Base-by-base conservation (phyloP, 1,140 invertebrate species). In the Trichonephila inaurata region DNA sequence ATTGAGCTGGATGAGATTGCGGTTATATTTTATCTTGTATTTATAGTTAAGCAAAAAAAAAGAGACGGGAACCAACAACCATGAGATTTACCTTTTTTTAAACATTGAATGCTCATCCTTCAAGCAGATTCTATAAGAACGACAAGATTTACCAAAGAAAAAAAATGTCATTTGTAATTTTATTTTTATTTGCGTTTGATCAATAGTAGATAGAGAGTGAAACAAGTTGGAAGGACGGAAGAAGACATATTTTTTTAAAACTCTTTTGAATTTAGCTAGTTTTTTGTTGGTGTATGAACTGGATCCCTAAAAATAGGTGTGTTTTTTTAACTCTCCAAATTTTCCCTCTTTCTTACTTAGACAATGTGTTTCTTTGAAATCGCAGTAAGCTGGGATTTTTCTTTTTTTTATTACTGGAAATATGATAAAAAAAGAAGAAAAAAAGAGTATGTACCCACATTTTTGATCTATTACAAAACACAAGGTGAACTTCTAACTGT, bases 291-390 rank as follows among this genome's bases (percentile, higher is more conserved):
- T 28, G 28, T 33, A 28, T 77, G 69, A 33, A 77, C 33, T 77
- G 28, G 28, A 77, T 24, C 69, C 14, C 33, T 33, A 28, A 77
- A 77, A 16, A 77, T 77, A 77, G 40, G 40, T 77, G 40, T 28
- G 69, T 77, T 77, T 77, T 24, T 77, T 28, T 12, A 77, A 77
- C 28, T 33, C 28, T 28, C 6, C 16, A 6, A 28, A 40, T 33
- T 77, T 77, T 77, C 16, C 69, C 2, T 62, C 61, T 16, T 62
- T 40, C 69, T 33, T 6, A 28, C 69, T 19, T 1, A 28, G 69
- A 77, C 69, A 77, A 33, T 77, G 10, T 40, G 33, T 77, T 77
- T 77, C 69, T 77, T 77, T 77, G 16, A 77, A 77, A 77, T 28
- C 16, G 5, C 33, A 5, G 69, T 77, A 12, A 33, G 69, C 16